Evolutionary conservation across 2,797 vertebrate species (phyloP), one percentile per base, ranked within the genome.

Genomic region (Clarias platycephalus): DNA sequence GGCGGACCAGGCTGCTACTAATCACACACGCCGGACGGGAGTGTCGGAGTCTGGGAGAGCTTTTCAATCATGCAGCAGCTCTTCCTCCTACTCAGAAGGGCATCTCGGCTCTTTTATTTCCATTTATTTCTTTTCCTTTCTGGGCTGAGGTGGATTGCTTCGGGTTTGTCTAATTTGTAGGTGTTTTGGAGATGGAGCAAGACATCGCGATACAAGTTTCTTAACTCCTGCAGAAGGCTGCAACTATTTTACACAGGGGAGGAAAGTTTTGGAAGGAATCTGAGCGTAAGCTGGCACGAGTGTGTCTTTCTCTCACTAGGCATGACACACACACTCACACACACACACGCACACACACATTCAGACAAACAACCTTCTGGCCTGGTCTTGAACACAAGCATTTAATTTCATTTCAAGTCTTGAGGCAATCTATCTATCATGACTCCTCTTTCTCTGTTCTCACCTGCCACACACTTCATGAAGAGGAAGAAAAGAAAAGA

Each of bases 21-120:
- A 87, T 88, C 88, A 86, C 82, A 87, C 71, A 88, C 81, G 86
- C 87, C 67, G 83, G 83, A 88, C 83, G 67, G 81, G 80, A 78
- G 74, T 68, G 24, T 53, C 76, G 28, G 63, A 63, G 78, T 55
- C 60, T 7, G 78, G 84, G 68, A 68, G 75, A 64, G 88, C 72
- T 84, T 84, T 88, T 89, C 86, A 85, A 89, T 88, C 87, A 86
- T 66, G 37, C 82, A 64, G 49, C 60, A 64, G 80, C 77, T 58
- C 78, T 37, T 7, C 67, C 68, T 81, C 79, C 82, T 82, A 74
- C 83, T 60, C 77, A 28, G 71, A 66, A 82, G 83, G 70, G 79
- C 83, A 77, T n/a, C 26, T 60, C 57, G 57, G 71, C 76, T 3
- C 16, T 87, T 87, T 79, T 84, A 78, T 53, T 53, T 53, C 3